Evolutionary conservation across 2,113 vertebrate genomes (phyloP).

Genomic region (Seriola quinqueradiata): DNA sequence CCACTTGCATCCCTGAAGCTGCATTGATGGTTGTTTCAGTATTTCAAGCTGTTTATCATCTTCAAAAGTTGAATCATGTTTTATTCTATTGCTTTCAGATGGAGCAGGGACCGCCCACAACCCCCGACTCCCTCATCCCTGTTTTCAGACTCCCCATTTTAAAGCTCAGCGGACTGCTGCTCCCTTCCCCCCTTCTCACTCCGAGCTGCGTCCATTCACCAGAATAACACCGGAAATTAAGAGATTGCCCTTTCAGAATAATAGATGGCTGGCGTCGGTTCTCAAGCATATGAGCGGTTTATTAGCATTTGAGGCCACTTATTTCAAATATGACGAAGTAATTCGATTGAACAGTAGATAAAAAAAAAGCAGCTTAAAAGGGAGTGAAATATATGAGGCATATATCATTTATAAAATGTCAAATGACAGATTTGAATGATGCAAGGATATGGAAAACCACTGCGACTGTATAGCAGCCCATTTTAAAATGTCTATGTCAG

Average conservation of each 20-base stretch:
- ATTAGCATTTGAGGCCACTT: too few relatives aligned
- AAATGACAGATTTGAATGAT: too few relatives aligned
- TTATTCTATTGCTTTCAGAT: neutral
- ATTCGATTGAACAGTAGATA: too few relatives aligned
- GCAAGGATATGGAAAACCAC: too few relatives aligned
- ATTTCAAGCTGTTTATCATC: rapidly evolving
- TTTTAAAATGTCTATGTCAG: too few relatives aligned
- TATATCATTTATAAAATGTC: too few relatives aligned
- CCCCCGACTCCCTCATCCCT: neutral
- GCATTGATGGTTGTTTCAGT: neutral
- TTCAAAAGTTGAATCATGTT: neutral
- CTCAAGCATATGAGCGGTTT: too few relatives aligned
- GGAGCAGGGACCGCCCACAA: too few relatives aligned
- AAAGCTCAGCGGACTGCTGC: constrained; percentile 17
- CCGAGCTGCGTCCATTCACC: neutral
- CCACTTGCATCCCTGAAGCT: neutral
- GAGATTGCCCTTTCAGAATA: neutral
- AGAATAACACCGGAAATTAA: constrained; percentile 43
- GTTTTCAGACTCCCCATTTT: constrained; percentile 36
- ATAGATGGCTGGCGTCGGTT: neutral
- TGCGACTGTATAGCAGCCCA: too few relatives aligned
- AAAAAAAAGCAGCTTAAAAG: too few relatives aligned
- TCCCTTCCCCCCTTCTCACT: constrained; percentile 39
- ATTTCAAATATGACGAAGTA: neutral
- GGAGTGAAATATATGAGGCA: too few relatives aligned